Percentiles rank a stretch among this genome's conserved stretches.
Evolutionary conservation across 2,888 invertebrate genomes (phyloP).

Genomic region (Sthenelais limicola): DNA sequence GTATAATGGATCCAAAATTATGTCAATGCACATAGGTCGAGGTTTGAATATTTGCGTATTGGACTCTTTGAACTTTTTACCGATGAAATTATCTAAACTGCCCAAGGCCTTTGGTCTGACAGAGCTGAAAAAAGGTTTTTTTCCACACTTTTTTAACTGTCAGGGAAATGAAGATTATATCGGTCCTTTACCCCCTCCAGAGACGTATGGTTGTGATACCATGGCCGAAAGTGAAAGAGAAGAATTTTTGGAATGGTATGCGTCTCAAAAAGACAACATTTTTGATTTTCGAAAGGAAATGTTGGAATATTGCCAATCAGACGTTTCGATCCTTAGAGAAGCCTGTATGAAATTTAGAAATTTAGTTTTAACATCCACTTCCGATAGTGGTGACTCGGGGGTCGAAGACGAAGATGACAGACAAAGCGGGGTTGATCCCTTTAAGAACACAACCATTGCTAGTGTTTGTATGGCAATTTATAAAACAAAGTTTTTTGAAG

Average conservation of each 20-base stretch:
- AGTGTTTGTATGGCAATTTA: conserved; percentile 20
- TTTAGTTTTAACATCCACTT: not conserved
- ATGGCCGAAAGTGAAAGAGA: not conserved
- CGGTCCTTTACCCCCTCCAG: not conserved
- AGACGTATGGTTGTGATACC: not conserved
- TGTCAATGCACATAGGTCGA: conserved; percentile 1
- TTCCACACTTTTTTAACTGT: conserved; percentile 13
- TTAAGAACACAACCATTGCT: conserved; percentile 13
- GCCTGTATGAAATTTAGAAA: conserved; percentile 15
- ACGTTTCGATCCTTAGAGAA: conserved; percentile 1
- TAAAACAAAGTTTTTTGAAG: conserved; percentile 11
- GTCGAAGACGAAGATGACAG: not conserved
- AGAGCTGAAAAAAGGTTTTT: conserved; percentile 7
- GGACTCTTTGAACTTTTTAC: conserved; percentile 21
- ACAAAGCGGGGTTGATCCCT: conserved; percentile 22
- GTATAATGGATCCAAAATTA: conserved; percentile 12
- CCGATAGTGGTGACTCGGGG: too few relatives aligned
- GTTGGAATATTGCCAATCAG: not conserved
- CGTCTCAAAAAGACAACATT: not conserved
- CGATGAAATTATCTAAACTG: not conserved
- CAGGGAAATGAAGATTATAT: not conserved
- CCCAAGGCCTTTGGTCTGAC: conserved; percentile 9
- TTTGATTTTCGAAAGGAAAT: conserved; percentile 16
- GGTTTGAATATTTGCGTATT: conserved; percentile 17
- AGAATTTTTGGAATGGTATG: not conserved